phyloP scores from a whole-genome alignment of 2,113 vertebrate genomes.

The Neogale vison region DNA sequence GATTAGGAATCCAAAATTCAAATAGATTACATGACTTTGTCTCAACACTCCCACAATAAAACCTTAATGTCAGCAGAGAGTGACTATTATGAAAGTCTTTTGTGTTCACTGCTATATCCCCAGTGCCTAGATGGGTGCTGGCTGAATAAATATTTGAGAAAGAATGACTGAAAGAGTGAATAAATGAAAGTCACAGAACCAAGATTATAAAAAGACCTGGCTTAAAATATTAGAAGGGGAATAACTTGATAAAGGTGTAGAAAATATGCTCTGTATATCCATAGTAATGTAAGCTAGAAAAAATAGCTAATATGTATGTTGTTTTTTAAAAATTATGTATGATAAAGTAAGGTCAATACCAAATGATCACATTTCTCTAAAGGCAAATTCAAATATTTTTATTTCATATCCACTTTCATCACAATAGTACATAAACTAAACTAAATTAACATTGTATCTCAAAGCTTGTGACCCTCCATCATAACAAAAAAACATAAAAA shows the following conservation, averaged over 20 bases:
- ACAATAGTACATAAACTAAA: background rate
- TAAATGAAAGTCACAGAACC: background rate
- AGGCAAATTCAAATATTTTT: background rate
- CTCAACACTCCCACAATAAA: background rate
- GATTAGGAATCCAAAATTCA: background rate
- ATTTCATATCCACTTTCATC: background rate
- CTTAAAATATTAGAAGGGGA: background rate
- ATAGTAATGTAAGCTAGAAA: background rate
- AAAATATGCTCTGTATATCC: background rate
- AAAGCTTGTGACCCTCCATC: background rate
- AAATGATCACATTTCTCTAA: background rate
- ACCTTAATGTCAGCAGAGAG: background rate
- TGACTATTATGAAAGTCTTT: background rate
- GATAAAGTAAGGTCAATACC: background rate
- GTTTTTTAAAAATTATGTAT: background rate
- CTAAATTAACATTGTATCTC: background rate
- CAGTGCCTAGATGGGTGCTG: background rate
- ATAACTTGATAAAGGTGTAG: background rate
- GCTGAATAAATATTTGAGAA: background rate
- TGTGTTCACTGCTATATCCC: background rate
- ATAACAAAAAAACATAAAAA: background rate
- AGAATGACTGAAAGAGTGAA: background rate
- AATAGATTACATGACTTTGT: background rate
- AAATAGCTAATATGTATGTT: background rate
- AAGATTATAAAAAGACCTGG: background rate